Evolutionary conservation across 2,113 vertebrate genomes (phyloP).

Genomic region (Riparia riparia): DNA sequence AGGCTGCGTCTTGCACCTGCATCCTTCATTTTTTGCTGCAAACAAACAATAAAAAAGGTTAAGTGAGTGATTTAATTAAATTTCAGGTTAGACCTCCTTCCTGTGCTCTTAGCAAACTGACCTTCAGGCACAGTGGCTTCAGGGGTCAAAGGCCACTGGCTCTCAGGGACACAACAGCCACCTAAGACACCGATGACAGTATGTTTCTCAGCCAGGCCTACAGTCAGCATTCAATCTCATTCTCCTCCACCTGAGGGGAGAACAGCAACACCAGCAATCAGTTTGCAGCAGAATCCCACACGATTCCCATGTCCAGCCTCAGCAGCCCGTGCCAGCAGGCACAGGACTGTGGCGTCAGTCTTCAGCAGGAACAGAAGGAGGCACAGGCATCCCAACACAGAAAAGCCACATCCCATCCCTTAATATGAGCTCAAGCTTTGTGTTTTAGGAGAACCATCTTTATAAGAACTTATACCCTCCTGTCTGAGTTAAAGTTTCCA

Average conservation of each 20-base stretch:
- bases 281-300: slow-evolving; percentile 82
- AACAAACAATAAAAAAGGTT: slow-evolving; percentile 56
- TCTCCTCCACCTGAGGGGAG: slow-evolving; percentile 84
- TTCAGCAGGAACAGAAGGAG: slow-evolving; percentile 41
- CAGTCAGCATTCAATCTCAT: slow-evolving; percentile 81
- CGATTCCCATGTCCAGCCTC: slow-evolving; percentile 88
- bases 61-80: slow-evolving; percentile 51
- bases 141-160: slow-evolving; percentile 80
- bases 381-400: slow-evolving; percentile 32
- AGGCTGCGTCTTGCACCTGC: slow-evolving; percentile 31
- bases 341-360: slow-evolving; percentile 81
- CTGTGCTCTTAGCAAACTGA: slow-evolving; percentile 79
- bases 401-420: slow-evolving; percentile 27
- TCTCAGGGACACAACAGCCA: slow-evolving; percentile 82
- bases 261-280: slow-evolving; percentile 97
- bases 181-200: slow-evolving; percentile 84
- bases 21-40: slow-evolving; percentile 53
- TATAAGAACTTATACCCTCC: not conserved
- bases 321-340: slow-evolving; percentile 79
- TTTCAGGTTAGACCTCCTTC: slow-evolving; percentile 71
- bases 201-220: slow-evolving; percentile 98
- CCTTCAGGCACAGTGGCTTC: slow-evolving; percentile 86
- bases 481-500: not conserved
- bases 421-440: not conserved
- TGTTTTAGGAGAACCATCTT: slow-evolving; percentile 21